Conservation (phyloP, 2,113 vertebrate genomes). For the Falcunculus frontatus region DNA sequence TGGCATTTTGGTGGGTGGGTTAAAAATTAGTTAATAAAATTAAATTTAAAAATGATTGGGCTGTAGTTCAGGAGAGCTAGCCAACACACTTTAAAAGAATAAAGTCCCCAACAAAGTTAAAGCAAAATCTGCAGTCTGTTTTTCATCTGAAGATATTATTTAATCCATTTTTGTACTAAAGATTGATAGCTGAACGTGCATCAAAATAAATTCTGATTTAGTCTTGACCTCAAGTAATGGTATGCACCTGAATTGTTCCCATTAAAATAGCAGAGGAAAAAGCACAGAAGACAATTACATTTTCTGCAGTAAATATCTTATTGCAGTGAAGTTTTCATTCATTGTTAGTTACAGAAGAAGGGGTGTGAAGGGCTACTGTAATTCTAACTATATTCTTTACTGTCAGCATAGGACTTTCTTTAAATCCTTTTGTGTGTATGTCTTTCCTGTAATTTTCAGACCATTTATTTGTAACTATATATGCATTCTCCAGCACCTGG, state of each 20-base stretch:
- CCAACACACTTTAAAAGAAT: conserved; percentile 6
- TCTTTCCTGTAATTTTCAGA: not conserved
- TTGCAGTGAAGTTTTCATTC: not conserved
- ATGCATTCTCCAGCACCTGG: not conserved
- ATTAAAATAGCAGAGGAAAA: not conserved
- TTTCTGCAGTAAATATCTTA: conserved; percentile 3
- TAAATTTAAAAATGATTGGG: conserved; percentile 54
- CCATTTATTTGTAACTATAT: not conserved
- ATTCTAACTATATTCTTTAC: not conserved
- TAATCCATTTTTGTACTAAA: not conserved
- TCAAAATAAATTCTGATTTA: conserved; percentile 22
- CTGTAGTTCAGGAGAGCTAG: conserved; percentile 5
- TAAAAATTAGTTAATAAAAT: conserved; percentile 70
- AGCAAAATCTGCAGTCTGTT: not conserved
- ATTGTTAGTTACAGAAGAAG: conserved; percentile 33
- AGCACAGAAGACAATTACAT: conserved; percentile 1
- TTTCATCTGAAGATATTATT: conserved; percentile 18
- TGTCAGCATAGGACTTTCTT: not conserved
- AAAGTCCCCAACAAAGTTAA: not conserved
- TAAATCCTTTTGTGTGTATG: not conserved
- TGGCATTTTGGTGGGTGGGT: conserved; percentile 51
- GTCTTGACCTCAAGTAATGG: conserved; percentile 2
- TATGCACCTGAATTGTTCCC: not conserved
- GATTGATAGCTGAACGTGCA: not conserved
- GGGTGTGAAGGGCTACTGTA: not conserved